Evolutionary conservation across 2,888 invertebrate species (phyloP).

Genomic region (Ormyrus labotus): DNA sequence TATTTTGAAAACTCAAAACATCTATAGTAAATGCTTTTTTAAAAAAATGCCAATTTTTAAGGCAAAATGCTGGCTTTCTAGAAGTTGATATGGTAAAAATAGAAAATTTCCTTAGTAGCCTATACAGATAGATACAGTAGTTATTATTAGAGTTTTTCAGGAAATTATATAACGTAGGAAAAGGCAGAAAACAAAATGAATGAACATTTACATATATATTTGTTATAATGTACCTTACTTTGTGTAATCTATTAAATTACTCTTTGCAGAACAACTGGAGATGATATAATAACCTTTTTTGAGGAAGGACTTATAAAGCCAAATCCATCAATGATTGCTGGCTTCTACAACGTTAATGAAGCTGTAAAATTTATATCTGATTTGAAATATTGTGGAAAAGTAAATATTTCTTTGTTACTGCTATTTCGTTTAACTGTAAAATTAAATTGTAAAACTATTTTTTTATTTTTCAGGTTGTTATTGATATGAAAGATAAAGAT

Average conservation of each 20-base stretch:
- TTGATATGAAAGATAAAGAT: slow-evolving; percentile 69
- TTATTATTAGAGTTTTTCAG: too few relatives aligned
- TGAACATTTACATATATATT: too few relatives aligned
- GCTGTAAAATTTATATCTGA: slow-evolving; percentile 79
- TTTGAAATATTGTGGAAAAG: slow-evolving; percentile 81
- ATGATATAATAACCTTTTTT: slow-evolving; percentile 80
- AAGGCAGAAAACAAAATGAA: too few relatives aligned
- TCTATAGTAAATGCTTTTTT: slow-evolving; percentile 1
- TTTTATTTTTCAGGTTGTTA: slow-evolving; percentile 63
- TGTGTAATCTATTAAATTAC: too few relatives aligned
- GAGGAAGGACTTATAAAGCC: slow-evolving; percentile 81
- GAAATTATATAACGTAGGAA: too few relatives aligned
- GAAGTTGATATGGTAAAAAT: too few relatives aligned
- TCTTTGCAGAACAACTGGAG: slow-evolving; percentile 75
- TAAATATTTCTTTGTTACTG: slow-evolving; percentile 62
- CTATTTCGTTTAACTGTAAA: background rate
- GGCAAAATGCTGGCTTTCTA: too few relatives aligned
- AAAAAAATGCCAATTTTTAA: too few relatives aligned
- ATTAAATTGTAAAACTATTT: background rate
- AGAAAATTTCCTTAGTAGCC: too few relatives aligned
- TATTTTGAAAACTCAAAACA: background rate
- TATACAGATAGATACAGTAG: too few relatives aligned
- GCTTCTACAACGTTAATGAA: slow-evolving; percentile 79
- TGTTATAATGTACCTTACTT: too few relatives aligned
- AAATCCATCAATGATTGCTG: slow-evolving; percentile 78